Conservation (phyloP, 2,888 invertebrate species). For the Ophioninae sp. region DNA sequence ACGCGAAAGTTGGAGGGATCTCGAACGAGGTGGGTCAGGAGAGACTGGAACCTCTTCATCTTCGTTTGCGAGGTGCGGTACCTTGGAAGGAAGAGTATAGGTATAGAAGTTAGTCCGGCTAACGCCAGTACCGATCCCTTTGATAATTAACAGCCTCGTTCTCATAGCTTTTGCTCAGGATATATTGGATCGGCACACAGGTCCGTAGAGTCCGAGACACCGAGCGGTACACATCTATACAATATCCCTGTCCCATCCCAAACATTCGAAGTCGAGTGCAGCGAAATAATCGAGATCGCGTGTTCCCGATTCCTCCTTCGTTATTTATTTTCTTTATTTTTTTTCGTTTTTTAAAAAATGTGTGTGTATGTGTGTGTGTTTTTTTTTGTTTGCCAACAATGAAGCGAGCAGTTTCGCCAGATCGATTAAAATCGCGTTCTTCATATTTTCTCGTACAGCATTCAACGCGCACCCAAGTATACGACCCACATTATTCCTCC, state of each 20-base stretch:
- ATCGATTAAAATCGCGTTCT: slow-evolving; percentile 51
- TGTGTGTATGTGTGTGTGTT: too few relatives aligned
- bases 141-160: slow-evolving; percentile 75
- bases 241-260: slow-evolving; percentile 46
- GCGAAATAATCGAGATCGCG: slow-evolving; percentile 58
- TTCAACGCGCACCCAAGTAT: slow-evolving; percentile 5
- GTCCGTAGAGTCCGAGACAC: slow-evolving; percentile 30
- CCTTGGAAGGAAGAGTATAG: slow-evolving; percentile 64
- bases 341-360: not conserved
- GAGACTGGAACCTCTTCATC: slow-evolving; percentile 56
- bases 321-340: slow-evolving; percentile 41
- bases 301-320: slow-evolving; percentile 47
- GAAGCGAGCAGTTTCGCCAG: slow-evolving; percentile 17
- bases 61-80: slow-evolving; percentile 49
- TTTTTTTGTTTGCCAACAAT: slow-evolving; percentile 54
- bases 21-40: slow-evolving; percentile 50
- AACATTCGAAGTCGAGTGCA: slow-evolving; percentile 49
- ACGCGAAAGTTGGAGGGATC: slow-evolving; percentile 51
- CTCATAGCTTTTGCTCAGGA: slow-evolving; percentile 60
- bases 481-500: slow-evolving; percentile 9
- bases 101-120: slow-evolving; percentile 38
- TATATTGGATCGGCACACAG: slow-evolving; percentile 56
- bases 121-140: slow-evolving; percentile 70
- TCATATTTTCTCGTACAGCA: slow-evolving; percentile 49
- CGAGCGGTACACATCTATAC: slow-evolving; percentile 19